These are phyloP conservation scores for Mugil cephalus DNA, from an alignment of 2,113 vertebrate species.

Conservation along the genomic window DNA sequence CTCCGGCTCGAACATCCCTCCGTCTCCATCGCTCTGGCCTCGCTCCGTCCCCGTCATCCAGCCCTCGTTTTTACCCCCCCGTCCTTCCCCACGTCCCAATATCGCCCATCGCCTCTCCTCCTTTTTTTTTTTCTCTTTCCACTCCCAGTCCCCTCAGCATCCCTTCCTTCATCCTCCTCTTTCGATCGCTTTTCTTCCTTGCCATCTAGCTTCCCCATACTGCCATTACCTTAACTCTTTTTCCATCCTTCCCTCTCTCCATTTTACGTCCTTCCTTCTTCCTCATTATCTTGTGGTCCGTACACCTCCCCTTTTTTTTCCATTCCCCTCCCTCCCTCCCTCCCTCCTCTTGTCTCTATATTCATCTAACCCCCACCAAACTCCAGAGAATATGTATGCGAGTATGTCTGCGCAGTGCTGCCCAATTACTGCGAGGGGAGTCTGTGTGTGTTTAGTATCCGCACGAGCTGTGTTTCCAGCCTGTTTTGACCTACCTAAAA, in stretches of 20 bases:
- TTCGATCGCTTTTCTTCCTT: neutral
- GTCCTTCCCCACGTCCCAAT: constrained; percentile 7
- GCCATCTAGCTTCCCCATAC: constrained; percentile 24
- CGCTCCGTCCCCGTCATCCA: constrained; percentile 40
- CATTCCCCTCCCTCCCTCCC: constrained; percentile 42
- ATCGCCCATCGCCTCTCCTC: constrained; percentile 24
- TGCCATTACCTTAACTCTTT: constrained; percentile 50
- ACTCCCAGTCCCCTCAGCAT: neutral
- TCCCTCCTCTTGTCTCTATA: constrained; percentile 57
- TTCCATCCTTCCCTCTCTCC: constrained; percentile 55
- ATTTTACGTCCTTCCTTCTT: constrained; percentile 48
- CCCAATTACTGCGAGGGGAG: constrained; percentile 79
- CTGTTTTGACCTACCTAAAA: constrained; percentile 77
- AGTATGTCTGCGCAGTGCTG: constrained; percentile 68
- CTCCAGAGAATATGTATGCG: constrained; percentile 75
- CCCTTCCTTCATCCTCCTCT: constrained; percentile 22
- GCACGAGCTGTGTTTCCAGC: constrained; percentile 56
- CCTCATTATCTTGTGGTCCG: constrained; percentile 64
- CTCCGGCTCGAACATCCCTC: constrained; percentile 53
- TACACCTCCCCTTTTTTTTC: constrained; percentile 67
- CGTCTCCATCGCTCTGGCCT: constrained; percentile 35
- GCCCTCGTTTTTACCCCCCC: constrained; percentile 12
- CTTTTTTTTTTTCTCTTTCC: constrained; percentile 1
- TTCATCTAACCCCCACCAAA: constrained; percentile 61
- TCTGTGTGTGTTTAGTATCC: constrained; percentile 58